A percentile compares a stretch with the other conserved stretches of the same genome.
Evolutionary conservation across 2,888 invertebrate species (phyloP).

Genomic region (Drosophila paranaensis): DNA sequence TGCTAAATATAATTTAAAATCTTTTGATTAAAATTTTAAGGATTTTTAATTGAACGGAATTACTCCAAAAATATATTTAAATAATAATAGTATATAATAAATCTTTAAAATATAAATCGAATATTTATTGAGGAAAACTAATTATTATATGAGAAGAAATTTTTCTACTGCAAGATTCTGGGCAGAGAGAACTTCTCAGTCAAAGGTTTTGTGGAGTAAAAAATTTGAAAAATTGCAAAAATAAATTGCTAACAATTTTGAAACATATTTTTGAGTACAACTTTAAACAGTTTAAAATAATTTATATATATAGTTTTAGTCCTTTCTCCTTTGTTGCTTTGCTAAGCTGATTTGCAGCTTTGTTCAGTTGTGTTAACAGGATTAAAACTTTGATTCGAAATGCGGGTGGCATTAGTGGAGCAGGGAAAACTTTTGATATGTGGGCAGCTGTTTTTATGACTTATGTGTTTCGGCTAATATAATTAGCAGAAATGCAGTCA

Average conservation of each 20-base stretch:
- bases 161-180: too few species aligned
- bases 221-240: background rate
- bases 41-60: too few species aligned
- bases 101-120: too few species aligned
- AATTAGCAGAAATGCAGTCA: slow-evolving; percentile 62
- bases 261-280: background rate
- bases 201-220: too few species aligned
- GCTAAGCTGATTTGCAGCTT: slow-evolving; percentile 62
- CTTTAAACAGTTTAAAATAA: slow-evolving; percentile 25
- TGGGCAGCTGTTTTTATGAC: slow-evolving; percentile 80
- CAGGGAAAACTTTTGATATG: slow-evolving; percentile 43
- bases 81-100: too few species aligned
- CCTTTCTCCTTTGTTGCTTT: slow-evolving; percentile 32
- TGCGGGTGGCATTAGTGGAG: slow-evolving; percentile 51
- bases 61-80: too few species aligned
- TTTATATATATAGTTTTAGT: slow-evolving; percentile 26
- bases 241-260: background rate
- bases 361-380: slow-evolving; percentile 27
- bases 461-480: slow-evolving; percentile 58
- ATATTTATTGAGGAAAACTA: too few species aligned
- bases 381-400: slow-evolving; percentile 35
- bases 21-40: too few species aligned
- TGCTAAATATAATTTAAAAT: too few species aligned
- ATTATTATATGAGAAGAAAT: too few species aligned
- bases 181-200: too few species aligned